Percentiles rank a stretch among this genome's conserved stretches.
phyloP scores from a whole-genome alignment of 2,797 vertebrate genomes.

The Lepilemur ruficaudatus region DNA sequence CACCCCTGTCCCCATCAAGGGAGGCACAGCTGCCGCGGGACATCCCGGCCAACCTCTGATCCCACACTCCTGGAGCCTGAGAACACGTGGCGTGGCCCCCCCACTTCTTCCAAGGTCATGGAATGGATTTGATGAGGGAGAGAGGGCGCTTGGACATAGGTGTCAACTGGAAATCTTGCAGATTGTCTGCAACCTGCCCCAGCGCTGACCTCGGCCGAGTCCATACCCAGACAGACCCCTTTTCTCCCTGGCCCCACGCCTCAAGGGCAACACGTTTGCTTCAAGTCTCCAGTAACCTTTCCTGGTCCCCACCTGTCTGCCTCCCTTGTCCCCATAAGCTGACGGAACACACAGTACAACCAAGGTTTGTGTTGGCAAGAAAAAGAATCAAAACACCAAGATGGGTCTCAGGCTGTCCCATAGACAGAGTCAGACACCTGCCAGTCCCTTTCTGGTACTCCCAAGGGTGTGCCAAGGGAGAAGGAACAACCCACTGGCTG shows the following conservation, averaged over 20 bases:
- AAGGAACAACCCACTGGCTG: neutral
- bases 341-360: neutral
- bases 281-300: neutral
- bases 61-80: neutral
- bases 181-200: neutral
- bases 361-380: neutral
- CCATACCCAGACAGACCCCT: neutral
- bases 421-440: neutral
- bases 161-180: neutral
- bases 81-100: neutral
- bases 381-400: neutral
- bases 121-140: neutral
- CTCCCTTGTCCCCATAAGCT: neutral
- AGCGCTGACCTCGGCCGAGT: neutral
- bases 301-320: neutral
- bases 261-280: neutral
- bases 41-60: neutral
- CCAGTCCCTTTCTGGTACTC: neutral
- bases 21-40: neutral
- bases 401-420: neutral
- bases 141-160: neutral
- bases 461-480: neutral
- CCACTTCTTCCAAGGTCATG: slow-evolving; percentile 51
- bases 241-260: neutral
- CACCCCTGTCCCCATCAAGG: neutral